phyloP scores from a whole-genome alignment of 2,113 vertebrate genomes.

The Coreoperca whiteheadi region DNA sequence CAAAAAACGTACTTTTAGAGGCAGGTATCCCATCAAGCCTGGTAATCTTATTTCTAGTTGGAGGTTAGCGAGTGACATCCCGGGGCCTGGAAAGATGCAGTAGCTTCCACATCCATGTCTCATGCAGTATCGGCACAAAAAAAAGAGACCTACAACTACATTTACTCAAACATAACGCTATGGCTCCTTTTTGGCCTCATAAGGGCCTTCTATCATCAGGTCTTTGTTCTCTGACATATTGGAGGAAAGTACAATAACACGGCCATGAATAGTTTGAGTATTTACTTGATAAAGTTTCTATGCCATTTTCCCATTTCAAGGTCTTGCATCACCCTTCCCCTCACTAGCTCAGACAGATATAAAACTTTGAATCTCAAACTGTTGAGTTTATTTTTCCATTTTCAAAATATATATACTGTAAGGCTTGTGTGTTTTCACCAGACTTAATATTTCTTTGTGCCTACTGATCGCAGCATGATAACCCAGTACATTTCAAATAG shows the following conservation, averaged over 20 bases:
- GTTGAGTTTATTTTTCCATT: constrained; percentile 41
- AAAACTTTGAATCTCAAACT: constrained; percentile 17
- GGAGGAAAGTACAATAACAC: background rate
- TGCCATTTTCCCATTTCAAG: constrained; percentile 42
- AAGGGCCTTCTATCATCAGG: background rate
- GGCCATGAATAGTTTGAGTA: background rate
- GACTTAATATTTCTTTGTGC: constrained; percentile 7
- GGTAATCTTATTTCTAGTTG: constrained; percentile 19
- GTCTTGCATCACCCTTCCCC: constrained; percentile 50
- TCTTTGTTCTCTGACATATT: background rate
- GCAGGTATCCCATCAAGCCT: constrained; percentile 31
- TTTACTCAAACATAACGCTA: background rate
- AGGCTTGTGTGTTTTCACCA: constrained; percentile 22
- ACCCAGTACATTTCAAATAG: background rate
- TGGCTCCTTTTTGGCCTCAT: background rate
- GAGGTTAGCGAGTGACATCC: constrained; percentile 22
- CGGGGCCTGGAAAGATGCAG: constrained; percentile 5
- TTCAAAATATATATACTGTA: constrained; percentile 18
- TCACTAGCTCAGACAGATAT: constrained; percentile 20
- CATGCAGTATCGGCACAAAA: background rate
- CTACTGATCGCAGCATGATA: background rate
- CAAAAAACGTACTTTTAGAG: constrained; percentile 40
- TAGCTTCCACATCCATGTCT: constrained; percentile 5
- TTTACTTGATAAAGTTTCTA: constrained; percentile 28
- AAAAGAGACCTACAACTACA: background rate